These are phyloP conservation scores for Heterotilapia buettikoferi DNA, from an alignment of 2,113 vertebrate species.

Conservation along the genomic window DNA sequence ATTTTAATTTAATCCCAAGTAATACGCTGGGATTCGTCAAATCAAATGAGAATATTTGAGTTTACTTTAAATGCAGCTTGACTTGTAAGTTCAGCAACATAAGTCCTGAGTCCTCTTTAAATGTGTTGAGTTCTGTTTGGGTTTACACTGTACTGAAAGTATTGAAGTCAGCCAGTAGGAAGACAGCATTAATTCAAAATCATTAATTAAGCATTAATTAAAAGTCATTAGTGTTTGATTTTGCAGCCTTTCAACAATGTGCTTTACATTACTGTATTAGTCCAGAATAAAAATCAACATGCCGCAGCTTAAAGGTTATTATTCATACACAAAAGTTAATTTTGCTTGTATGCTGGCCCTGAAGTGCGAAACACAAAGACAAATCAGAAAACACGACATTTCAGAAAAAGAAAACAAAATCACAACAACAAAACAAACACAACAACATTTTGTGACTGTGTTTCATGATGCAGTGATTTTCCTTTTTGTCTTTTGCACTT, in stretches of 20 bases:
- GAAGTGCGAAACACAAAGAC: background rate
- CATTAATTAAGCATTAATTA: background rate
- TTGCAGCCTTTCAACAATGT: background rate
- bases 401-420: background rate
- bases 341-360: background rate
- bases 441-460: background rate
- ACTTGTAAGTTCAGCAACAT: background rate
- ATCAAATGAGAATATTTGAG: background rate
- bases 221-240: background rate
- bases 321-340: background rate
- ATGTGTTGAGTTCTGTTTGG: background rate
- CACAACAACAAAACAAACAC: background rate
- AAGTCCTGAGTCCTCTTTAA: background rate
- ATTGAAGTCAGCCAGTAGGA: background rate
- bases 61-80: background rate
- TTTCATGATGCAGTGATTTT: background rate
- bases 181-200: background rate
- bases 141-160: background rate
- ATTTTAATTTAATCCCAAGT: background rate
- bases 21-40: background rate
- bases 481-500: background rate
- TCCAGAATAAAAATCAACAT: background rate
- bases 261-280: background rate
- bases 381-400: background rate
- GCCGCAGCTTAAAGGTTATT: background rate